These are phyloP conservation scores for Aramus guarauna DNA, from an alignment of 2,113 vertebrate genomes.

Conservation along the genomic window DNA sequence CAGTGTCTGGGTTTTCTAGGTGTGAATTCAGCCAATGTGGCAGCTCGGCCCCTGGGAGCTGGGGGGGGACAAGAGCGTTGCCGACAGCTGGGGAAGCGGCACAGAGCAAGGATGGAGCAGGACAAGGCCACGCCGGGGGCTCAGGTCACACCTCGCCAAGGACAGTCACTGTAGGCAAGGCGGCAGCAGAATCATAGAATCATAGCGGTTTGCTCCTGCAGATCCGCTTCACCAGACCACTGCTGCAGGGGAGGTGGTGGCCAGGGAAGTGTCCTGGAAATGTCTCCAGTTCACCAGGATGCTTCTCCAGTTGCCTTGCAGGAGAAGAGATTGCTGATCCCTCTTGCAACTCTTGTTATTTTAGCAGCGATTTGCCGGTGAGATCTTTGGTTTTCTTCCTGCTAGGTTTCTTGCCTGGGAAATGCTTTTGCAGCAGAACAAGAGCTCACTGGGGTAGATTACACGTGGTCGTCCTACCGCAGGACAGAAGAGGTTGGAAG, in stretches of 20 bases:
- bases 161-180: neutral
- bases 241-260: neutral
- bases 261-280: neutral
- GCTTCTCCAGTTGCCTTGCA: neutral
- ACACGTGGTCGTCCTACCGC: fast-evolving
- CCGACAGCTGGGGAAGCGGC: neutral
- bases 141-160: fast-evolving
- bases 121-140: no score
- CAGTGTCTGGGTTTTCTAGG: neutral
- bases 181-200: no score
- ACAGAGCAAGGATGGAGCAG: neutral
- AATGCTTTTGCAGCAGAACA: neutral
- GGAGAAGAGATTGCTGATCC: neutral
- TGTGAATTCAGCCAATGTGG: fast-evolving
- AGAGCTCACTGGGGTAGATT: neutral
- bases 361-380: fast-evolving
- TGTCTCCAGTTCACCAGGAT: neutral
- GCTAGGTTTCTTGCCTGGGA: neutral
- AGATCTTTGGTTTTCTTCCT: neutral
- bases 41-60: neutral
- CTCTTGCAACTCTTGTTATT: neutral
- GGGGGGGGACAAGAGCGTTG: neutral
- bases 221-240: neutral
- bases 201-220: neutral
- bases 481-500: neutral